Evolutionary conservation across 2,888 invertebrate genomes (phyloP).

Genomic region (Xestia xanthographa): DNA sequence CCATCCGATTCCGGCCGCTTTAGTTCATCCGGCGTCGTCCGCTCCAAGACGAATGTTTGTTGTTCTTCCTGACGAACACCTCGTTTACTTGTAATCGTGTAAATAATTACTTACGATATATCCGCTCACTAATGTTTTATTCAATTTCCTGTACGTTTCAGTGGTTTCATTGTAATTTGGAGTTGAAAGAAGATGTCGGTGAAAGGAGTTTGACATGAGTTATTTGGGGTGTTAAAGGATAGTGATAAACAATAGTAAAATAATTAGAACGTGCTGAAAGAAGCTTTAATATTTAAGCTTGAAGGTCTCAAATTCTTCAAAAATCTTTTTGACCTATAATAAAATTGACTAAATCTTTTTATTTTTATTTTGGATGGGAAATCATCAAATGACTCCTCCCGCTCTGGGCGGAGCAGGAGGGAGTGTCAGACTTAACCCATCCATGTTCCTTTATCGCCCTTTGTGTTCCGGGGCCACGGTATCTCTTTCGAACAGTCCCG

Average conservation of each 20-base stretch:
- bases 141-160: slow-evolving; percentile 49
- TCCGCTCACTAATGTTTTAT: slow-evolving; percentile 45
- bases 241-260: background rate
- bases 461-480: too few species aligned
- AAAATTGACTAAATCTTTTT: too few species aligned
- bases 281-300: background rate
- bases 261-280: background rate
- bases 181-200: slow-evolving; percentile 35
- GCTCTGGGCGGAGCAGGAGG: too few species aligned
- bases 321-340: background rate
- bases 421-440: too few species aligned
- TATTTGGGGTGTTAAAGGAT: background rate
- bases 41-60: slow-evolving; percentile 44
- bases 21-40: slow-evolving; percentile 40
- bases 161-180: slow-evolving; percentile 44
- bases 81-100: slow-evolving; percentile 44
- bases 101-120: slow-evolving; percentile 63
- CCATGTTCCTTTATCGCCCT: too few species aligned
- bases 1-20: slow-evolving; percentile 24
- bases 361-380: too few species aligned
- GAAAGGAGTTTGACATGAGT: background rate
- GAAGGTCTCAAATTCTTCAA: background rate
- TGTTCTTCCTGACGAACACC: slow-evolving; percentile 33
- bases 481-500: too few species aligned
- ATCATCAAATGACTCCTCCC: too few species aligned